Evolutionary conservation across 2,113 vertebrate species (phyloP), one percentile per base, ranked within the genome.

Genomic region (Tonatia bakeri): DNA sequence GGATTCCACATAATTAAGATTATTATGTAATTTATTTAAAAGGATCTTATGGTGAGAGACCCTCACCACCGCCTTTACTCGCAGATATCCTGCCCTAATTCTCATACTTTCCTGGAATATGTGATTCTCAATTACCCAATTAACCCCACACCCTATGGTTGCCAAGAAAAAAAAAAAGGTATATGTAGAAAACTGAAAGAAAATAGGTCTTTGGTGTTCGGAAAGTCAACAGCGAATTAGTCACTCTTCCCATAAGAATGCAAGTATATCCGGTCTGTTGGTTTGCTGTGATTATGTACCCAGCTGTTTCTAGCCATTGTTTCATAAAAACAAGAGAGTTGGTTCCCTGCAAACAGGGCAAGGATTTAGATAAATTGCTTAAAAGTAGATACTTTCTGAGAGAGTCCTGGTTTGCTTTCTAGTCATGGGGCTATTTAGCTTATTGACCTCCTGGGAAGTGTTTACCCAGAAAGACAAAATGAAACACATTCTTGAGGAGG

Each of bases 401-500:
- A 80, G 89, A 47, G 31, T 56, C 4, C 84, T 80, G 81, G 61
- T 64, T 24, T 43, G 33, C 28, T 11, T 56, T 79, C 31, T 1
- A 95, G 75, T 96, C 94, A 86, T 19, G 50, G 67, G 86, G 90
- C 96, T 97, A 75, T 84, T 97, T 96, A 56, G 89, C 69, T 87
- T 79, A 45, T 54, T 26, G n/a, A 52, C 77, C 93, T 95, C 86
- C 92, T 70, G 40, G 91, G 72, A 91, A 94, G 67, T 88, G 24
- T 98, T 89, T 0, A 0, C 31, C 40, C 76, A 47, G 26, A 96
- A 96, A 76, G 87, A 97, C 83, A 96, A 97, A 98, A 96, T 87
- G 45, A 96, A 97, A 96, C 80, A 31, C 36, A 94, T 97, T 90
- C 96, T 94, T 84, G 59, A 96, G 24, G 72, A 94, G 26, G 3